Conservation (phyloP, 2,888 invertebrate species). For the Eupithecia tripunctaria region DNA sequence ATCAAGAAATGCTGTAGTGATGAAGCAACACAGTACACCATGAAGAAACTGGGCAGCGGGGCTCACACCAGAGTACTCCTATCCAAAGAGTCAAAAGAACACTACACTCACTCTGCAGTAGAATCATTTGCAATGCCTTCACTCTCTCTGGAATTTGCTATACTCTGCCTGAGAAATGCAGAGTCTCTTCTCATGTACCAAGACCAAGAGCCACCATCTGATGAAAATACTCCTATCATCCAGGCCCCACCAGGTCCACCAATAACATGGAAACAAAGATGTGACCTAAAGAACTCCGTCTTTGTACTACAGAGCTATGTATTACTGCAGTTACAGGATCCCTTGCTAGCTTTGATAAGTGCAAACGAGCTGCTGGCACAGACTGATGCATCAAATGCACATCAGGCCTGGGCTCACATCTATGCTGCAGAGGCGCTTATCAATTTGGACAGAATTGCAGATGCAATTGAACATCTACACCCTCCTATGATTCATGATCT, state of each 20-base stretch:
- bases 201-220: conserved; percentile 76
- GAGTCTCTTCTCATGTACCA: conserved; percentile 87
- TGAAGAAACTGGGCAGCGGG: conserved; percentile 77
- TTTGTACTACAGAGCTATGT: conserved; percentile 93
- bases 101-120: conserved; percentile 76
- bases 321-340: conserved; percentile 92
- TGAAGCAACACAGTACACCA: conserved; percentile 74
- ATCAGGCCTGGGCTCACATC: conserved; percentile 92
- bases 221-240: conserved; percentile 63
- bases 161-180: conserved; percentile 94
- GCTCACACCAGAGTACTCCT: conserved; percentile 74
- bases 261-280: conserved; percentile 85
- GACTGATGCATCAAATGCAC: conserved; percentile 82
- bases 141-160: conserved; percentile 95
- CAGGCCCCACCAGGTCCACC: conserved; percentile 87
- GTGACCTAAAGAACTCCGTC: conserved; percentile 86
- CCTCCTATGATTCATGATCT: conserved; percentile 87
- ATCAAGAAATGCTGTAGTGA: conserved; percentile 88
- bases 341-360: conserved; percentile 90
- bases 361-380: conserved; percentile 90
- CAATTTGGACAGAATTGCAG: conserved; percentile 90
- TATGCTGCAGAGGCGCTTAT: conserved; percentile 96
- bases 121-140: conserved; percentile 94
- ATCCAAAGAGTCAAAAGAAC: conserved; percentile 72
- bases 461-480: conserved; percentile 93